These are phyloP conservation scores for Pomacea maculata DNA, from an alignment of 1,140 invertebrate genomes.

Conservation along the genomic window DNA sequence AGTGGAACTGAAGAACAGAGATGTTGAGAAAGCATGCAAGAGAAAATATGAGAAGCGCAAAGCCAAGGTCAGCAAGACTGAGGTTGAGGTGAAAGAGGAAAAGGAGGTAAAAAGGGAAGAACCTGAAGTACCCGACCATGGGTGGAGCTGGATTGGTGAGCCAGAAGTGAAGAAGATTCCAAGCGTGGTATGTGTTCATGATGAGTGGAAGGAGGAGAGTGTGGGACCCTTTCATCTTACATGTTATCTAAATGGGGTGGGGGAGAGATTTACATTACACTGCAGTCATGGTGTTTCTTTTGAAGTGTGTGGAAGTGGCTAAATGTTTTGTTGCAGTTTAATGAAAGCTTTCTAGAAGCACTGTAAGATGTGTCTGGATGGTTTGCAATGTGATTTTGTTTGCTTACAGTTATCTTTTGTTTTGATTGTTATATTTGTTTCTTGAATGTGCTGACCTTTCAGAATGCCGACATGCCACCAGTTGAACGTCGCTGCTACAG, in stretches of 20 bases:
- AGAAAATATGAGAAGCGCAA: conserved; percentile 7
- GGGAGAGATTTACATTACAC: no score
- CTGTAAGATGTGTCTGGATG: no score
- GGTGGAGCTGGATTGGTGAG: conserved; percentile 46
- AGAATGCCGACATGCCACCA: conserved; percentile 44
- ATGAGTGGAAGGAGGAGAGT: no score
- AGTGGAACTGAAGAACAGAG: conserved; percentile 1
- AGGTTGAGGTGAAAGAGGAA: neutral
- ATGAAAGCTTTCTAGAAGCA: no score
- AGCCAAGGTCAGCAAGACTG: conserved; percentile 18
- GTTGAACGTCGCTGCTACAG: conserved; percentile 80
- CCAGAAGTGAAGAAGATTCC: conserved; percentile 33
- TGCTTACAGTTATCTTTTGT: neutral
- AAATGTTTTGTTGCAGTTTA: no score
- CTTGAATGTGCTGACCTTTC: conserved; percentile 5
- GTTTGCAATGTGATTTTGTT: neutral
- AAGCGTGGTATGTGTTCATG: conserved; percentile 27
- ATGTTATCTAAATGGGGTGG: neutral
- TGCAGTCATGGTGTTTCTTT: neutral
- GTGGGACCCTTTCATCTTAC: neutral
- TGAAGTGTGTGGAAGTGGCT: neutral
- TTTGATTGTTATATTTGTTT: neutral
- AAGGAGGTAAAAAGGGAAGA: conserved; percentile 22
- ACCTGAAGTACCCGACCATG: conserved; percentile 30
- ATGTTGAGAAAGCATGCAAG: conserved; percentile 1